phyloP scores from a whole-genome alignment of 2,113 vertebrate species.

The Podarcis raffonei region DNA sequence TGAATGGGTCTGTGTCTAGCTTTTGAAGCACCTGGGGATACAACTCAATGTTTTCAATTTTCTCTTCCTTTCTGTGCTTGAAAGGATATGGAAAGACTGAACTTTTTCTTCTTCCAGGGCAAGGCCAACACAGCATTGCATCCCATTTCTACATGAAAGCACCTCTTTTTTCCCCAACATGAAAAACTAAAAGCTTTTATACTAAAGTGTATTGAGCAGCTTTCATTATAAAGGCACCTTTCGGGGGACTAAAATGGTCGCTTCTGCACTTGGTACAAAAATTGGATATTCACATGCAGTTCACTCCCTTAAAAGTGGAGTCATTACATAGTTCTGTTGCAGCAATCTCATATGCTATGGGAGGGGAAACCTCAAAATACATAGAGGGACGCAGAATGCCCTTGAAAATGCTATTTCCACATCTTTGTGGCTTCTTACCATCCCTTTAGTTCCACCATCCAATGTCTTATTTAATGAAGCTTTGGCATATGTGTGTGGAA shows the following conservation, averaged over 20 bases:
- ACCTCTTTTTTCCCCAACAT: neutral
- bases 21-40: neutral
- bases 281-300: slow-evolving; percentile 13
- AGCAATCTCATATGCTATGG: neutral
- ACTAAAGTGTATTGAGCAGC: slow-evolving; percentile 10
- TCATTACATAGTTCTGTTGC: neutral
- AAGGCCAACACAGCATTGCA: slow-evolving; percentile 14
- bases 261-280: slow-evolving; percentile 1
- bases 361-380: neutral
- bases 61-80: neutral
- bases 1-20: neutral
- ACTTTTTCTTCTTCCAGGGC: neutral
- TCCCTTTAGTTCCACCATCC: neutral
- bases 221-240: slow-evolving; percentile 23
- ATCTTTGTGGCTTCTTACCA: neutral
- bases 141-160: neutral
- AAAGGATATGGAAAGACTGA: slow-evolving; percentile 7
- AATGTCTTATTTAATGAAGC: neutral
- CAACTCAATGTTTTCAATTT: slow-evolving; percentile 3
- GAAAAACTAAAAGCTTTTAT: neutral
- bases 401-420: neutral
- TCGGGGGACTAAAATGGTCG: neutral
- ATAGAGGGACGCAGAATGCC: neutral
- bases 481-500: too few species aligned
- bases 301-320: neutral